These are phyloP conservation scores for Meloidogyne floridensis DNA, from an alignment of 1,140 invertebrate genomes.

Conservation along the genomic window DNA sequence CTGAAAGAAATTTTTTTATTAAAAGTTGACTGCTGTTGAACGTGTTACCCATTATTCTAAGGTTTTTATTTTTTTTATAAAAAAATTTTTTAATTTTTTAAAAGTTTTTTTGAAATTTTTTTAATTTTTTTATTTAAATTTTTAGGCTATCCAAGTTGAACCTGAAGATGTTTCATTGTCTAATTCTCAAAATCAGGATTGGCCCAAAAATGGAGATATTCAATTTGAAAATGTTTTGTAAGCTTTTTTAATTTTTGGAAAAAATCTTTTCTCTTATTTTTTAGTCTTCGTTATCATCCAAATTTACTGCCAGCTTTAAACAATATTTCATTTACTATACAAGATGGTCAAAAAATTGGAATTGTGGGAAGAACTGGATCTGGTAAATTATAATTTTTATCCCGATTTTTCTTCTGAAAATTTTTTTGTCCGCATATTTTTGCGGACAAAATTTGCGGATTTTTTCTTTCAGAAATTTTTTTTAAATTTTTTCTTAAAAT, in stretches of 20 bases:
- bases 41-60: conserved; percentile 70
- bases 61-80: conserved; percentile 58
- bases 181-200: conserved; percentile 37
- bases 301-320: conserved; percentile 49
- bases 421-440: too few species aligned
- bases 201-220: conserved; percentile 57
- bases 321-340: conserved; percentile 58
- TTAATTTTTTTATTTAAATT: neutral
- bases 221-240: conserved; percentile 59
- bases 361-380: conserved; percentile 72
- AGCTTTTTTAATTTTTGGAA: conserved; percentile 18
- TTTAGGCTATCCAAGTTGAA: conserved; percentile 58
- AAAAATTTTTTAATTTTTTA: too few species aligned
- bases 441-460: too few species aligned
- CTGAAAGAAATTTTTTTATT: neutral
- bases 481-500: too few species aligned
- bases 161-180: conserved; percentile 19
- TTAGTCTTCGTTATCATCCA: conserved; percentile 52
- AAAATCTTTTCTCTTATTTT: conserved; percentile 18
- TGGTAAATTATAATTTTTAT: conserved; percentile 45
- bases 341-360: conserved; percentile 68
- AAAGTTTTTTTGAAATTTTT: neutral
- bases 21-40: conserved; percentile 73
- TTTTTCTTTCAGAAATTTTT: neutral
- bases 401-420: too few species aligned